Conservation (phyloP, 2,797 vertebrate genomes). For the Syncerus caffer region DNA sequence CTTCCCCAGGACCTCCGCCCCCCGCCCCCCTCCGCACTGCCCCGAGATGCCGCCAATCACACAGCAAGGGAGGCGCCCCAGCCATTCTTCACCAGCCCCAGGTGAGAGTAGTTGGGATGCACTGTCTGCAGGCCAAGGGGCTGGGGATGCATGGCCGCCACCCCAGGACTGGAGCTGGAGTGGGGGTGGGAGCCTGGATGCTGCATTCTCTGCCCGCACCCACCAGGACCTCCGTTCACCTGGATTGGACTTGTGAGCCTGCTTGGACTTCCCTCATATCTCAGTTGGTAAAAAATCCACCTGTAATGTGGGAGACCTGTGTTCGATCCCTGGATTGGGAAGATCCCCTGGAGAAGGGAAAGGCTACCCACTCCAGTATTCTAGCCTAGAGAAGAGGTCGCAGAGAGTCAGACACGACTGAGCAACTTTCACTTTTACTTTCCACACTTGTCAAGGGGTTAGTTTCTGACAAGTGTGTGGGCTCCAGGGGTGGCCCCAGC, state of each 20-base stretch:
- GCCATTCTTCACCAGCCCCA: not conserved
- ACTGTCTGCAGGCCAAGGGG: not conserved
- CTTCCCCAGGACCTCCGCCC: not conserved
- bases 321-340: not conserved
- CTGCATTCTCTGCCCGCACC: not conserved
- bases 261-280: not conserved
- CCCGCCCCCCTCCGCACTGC: too few species aligned
- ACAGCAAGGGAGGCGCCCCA: not conserved
- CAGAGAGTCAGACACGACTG: not conserved
- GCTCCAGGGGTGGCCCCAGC: not conserved
- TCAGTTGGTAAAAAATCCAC: not conserved
- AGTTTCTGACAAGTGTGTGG: too few species aligned
- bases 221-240: not conserved
- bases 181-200: not conserved
- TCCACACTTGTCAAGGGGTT: not conserved
- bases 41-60: accelerated
- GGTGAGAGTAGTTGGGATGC: not conserved
- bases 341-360: not conserved
- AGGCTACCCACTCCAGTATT: not conserved
- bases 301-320: not conserved
- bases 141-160: not conserved
- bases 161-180: not conserved
- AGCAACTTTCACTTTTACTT: not conserved
- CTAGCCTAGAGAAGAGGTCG: not conserved
- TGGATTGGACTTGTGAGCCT: not conserved